A percentile compares a stretch with the other conserved stretches of the same genome.
These are phyloP conservation scores for Pogonophryne albipinna DNA, from an alignment of 2,797 vertebrate genomes.

Conservation along the genomic window DNA sequence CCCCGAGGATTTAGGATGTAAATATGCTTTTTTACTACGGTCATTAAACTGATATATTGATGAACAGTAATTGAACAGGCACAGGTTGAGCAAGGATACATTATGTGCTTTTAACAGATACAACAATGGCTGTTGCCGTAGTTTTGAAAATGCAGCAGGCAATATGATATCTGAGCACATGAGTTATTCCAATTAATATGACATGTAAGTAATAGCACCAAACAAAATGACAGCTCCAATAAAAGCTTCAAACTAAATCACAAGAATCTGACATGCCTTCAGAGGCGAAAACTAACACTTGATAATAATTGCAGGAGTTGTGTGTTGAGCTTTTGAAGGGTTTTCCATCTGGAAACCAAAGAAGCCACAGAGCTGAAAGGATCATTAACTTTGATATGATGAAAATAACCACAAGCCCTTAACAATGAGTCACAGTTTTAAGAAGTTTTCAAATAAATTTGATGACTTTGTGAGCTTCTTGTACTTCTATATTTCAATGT, in stretches of 20 bases:
- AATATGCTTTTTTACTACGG: neutral
- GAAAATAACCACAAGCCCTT: constrained; percentile 5
- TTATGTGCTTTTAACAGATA: neutral
- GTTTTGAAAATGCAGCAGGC: neutral
- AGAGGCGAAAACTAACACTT: constrained; percentile 16
- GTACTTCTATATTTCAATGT: constrained; percentile 4
- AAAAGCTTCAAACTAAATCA: constrained; percentile 14
- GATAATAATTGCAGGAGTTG: constrained; percentile 10
- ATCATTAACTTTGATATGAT: constrained; percentile 41
- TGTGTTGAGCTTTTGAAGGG: constrained; percentile 7
- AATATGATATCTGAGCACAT: neutral
- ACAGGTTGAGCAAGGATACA: neutral
- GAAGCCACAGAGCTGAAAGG: constrained; percentile 5
- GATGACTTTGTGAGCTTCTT: neutral
- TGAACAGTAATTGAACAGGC: neutral
- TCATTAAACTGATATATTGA: constrained; percentile 5
- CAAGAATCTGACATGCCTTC: neutral
- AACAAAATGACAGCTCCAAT: constrained; percentile 25
- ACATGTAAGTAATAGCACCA: constrained; percentile 13
- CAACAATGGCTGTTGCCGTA: neutral
- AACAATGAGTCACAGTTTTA: constrained; percentile 20
- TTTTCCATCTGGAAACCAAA: constrained; percentile 35
- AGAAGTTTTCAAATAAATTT: constrained; percentile 20
- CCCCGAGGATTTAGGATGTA: neutral
- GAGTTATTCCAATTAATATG: constrained; percentile 24